Evolutionary conservation across 1,140 invertebrate species (phyloP).

Genomic region (Ceratoteleas bidentatus): DNA sequence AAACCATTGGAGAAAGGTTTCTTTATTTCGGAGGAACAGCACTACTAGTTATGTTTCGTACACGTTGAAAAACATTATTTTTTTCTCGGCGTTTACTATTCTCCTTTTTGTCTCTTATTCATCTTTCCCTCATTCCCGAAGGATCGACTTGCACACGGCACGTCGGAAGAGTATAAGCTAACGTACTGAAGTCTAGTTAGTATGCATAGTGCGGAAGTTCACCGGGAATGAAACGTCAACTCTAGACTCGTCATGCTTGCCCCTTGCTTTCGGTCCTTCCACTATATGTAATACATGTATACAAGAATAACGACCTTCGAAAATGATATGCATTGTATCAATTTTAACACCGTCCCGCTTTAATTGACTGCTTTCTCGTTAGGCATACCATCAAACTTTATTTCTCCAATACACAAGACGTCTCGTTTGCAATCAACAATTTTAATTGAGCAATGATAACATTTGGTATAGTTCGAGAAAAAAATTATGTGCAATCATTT

Average conservation of each 20-base stretch:
- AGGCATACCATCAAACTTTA: too few relatives aligned
- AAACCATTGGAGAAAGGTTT: too few relatives aligned
- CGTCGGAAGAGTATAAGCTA: constrained; percentile 72
- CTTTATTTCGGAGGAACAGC: too few relatives aligned
- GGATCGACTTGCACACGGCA: constrained; percentile 65
- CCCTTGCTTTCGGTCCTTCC: constrained; percentile 75
- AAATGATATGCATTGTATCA: constrained; percentile 38
- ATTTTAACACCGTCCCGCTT: constrained; percentile 22
- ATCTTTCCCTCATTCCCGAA: constrained; percentile 66
- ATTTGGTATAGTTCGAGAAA: too few relatives aligned
- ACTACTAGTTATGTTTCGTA: constrained; percentile 35
- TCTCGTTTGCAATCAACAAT: too few relatives aligned
- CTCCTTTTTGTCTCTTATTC: constrained; percentile 54
- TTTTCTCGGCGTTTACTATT: constrained; percentile 40
- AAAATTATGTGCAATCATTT: too few relatives aligned
- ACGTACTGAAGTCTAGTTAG: constrained; percentile 78
- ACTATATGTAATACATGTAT: constrained; percentile 66
- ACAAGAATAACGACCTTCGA: constrained; percentile 58
- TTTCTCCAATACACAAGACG: too few relatives aligned
- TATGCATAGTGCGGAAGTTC: constrained; percentile 81
- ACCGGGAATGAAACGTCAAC: constrained; percentile 81
- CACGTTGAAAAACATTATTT: constrained; percentile 34
- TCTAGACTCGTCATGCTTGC: constrained; percentile 80
- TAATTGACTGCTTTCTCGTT: too few relatives aligned
- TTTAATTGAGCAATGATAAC: too few relatives aligned